phyloP scores from a whole-genome alignment of 2,888 invertebrate species.

The Dynastes hyllus region DNA sequence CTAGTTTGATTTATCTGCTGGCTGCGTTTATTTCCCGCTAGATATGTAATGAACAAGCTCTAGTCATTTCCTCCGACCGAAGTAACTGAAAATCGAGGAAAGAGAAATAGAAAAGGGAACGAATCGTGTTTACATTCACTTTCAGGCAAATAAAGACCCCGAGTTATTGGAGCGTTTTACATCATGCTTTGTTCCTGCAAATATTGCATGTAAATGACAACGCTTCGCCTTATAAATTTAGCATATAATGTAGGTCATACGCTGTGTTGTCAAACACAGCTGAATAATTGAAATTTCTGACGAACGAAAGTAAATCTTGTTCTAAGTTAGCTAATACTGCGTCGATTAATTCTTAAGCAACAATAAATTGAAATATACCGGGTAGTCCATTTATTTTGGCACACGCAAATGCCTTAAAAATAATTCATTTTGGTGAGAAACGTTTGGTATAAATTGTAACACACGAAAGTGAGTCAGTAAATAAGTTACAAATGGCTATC shows the following conservation, averaged over 20 bases:
- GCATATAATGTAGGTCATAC: conserved; percentile 34
- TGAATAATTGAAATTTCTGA: neutral
- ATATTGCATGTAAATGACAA: conserved; percentile 46
- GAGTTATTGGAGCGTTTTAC: conserved; percentile 45
- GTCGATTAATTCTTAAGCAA: neutral
- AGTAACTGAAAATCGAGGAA: conserved; percentile 33
- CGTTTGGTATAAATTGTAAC: no score
- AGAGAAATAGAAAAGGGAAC: conserved; percentile 41
- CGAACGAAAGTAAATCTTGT: no score
- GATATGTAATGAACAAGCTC: neutral
- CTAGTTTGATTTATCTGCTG: neutral
- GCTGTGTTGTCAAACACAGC: conserved; percentile 5
- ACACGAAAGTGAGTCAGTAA: no score
- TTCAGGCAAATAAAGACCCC: conserved; percentile 43
- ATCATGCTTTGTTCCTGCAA: conserved; percentile 46
- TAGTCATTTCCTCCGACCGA: neutral
- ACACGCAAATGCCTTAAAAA: no score
- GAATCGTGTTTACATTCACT: conserved; percentile 35
- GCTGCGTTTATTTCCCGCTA: neutral
- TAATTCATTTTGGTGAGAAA: no score
- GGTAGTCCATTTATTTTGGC: no score
- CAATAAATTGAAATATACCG: no score
- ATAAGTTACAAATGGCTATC: no score
- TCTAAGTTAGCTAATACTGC: no score
- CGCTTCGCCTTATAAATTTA: conserved; percentile 43